Evolutionary conservation across 2,888 invertebrate species (phyloP).

Genomic region (Eubasilissa splendida): DNA sequence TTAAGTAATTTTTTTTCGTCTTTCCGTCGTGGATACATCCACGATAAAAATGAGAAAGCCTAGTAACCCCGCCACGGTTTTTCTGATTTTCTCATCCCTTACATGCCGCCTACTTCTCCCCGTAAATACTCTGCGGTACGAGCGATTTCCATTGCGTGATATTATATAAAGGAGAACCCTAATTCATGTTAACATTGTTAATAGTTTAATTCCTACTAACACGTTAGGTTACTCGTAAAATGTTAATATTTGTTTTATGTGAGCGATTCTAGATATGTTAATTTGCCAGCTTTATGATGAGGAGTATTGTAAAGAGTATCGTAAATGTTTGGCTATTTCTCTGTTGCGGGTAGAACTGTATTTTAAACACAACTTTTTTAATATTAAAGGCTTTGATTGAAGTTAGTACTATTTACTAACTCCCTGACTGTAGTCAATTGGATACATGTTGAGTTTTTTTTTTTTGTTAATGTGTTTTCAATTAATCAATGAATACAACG

Average conservation of each 20-base stretch:
- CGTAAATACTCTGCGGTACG: slow-evolving; percentile 1
- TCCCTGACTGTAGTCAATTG: too few species aligned
- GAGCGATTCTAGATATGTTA: slow-evolving; percentile 34
- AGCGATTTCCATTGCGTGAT: slow-evolving; percentile 29
- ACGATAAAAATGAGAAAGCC: too few species aligned
- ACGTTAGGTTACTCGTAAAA: slow-evolving; percentile 30
- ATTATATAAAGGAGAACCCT: slow-evolving; percentile 19
- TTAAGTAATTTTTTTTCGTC: too few species aligned
- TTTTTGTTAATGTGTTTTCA: too few species aligned
- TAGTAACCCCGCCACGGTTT: not conserved
- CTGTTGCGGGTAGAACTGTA: too few species aligned
- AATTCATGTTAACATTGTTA: slow-evolving; percentile 34
- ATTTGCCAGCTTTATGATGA: not conserved
- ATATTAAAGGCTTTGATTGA: too few species aligned
- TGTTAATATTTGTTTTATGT: slow-evolving; percentile 36
- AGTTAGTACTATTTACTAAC: too few species aligned
- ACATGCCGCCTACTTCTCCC: not conserved
- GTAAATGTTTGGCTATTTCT: not conserved
- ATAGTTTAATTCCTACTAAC: slow-evolving; percentile 27
- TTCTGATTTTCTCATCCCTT: not conserved
- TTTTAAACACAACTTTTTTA: too few species aligned
- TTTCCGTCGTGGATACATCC: too few species aligned
- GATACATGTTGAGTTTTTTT: too few species aligned
- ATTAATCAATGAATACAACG: too few species aligned
- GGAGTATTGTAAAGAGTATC: slow-evolving; percentile 6